Evolutionary conservation across 2,797 vertebrate genomes (phyloP), one percentile per base, ranked within the genome.

Genomic region (Phalanger gymnotis): DNA sequence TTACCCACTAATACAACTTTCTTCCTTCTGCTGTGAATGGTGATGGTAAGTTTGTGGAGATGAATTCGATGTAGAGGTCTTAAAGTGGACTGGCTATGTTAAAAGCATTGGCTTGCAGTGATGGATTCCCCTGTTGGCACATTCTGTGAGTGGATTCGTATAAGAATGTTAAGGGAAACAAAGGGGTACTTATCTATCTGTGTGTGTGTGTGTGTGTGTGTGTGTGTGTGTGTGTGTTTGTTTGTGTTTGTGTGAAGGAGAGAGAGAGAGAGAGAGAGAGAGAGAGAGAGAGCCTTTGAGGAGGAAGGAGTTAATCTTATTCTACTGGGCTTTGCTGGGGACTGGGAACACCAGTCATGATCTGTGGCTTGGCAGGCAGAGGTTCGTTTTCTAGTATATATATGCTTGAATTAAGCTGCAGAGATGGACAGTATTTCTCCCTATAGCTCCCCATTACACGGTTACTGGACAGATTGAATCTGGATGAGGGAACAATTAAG

Each of bases 11-110:
- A 55, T 54, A 31, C 2, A 52, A 34, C 30, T 27, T 73, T 54
- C 56, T n/a, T 93, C 61, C 51, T 25, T 90, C 34, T 51, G 91
- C 28, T 54, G 2, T 5, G 53, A 56, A 57, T 10, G 54, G 55
- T 12, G 53, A 51, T 90, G 53, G 13, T 54, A 25, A 40, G 11
- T 58, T 6, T 1, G 0, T 54, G 0, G 22, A 47, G 61, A 55
- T 13, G 28, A 4, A 0, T 1, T 31, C 0, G 5, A 40, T 47
- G 19, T 0, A 19, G 27, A 1, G n/a, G 6, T 25, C 13, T 53
- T 0, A 0, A 7, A 55, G 7, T 22, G 2, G 52, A 90, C 91
- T 2, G 0, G 22, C 28, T 10, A 0, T 87, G 47, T 87, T 51
- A 90, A 12, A n/a, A 90, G n/a, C 31, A 51, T 87, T 47, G 89